Conservation (phyloP, 2,113 vertebrate genomes). For the Malaclemys terrapin region DNA sequence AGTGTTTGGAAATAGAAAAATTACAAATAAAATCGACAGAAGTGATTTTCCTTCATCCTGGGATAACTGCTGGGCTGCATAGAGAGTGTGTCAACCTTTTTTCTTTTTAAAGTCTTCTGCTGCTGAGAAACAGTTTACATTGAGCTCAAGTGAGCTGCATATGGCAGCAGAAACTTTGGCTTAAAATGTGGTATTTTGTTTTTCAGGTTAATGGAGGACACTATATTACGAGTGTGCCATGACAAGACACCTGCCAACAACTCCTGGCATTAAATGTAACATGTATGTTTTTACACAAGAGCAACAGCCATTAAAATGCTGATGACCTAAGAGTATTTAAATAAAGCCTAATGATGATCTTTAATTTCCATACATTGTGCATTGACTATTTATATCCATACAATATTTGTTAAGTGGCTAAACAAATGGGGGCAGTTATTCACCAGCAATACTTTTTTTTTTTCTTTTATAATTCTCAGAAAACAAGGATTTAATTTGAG, state of each 20-base stretch:
- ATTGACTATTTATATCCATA: background rate
- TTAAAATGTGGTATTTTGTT: background rate
- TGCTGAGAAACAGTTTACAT: background rate
- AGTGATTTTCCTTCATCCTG: background rate
- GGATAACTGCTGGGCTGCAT: background rate
- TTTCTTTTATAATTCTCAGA: background rate
- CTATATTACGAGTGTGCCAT: background rate
- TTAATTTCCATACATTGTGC: background rate
- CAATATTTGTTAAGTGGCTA: background rate
- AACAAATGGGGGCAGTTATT: background rate
- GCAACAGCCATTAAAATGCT: background rate
- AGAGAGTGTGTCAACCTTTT: background rate
- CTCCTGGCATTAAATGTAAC: no score
- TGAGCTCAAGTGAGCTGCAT: background rate
- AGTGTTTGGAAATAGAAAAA: background rate
- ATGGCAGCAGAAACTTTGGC: background rate
- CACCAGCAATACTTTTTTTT: background rate
- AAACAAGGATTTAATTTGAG: background rate
- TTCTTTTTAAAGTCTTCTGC: background rate
- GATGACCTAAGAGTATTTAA: background rate
- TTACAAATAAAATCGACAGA: background rate
- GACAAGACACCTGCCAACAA: background rate
- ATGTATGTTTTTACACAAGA: background rate
- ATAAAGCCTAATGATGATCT: background rate
- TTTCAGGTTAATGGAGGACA: background rate